These are phyloP conservation scores for Planococcus citri DNA, from an alignment of 1,140 invertebrate species.

Conservation along the genomic window DNA sequence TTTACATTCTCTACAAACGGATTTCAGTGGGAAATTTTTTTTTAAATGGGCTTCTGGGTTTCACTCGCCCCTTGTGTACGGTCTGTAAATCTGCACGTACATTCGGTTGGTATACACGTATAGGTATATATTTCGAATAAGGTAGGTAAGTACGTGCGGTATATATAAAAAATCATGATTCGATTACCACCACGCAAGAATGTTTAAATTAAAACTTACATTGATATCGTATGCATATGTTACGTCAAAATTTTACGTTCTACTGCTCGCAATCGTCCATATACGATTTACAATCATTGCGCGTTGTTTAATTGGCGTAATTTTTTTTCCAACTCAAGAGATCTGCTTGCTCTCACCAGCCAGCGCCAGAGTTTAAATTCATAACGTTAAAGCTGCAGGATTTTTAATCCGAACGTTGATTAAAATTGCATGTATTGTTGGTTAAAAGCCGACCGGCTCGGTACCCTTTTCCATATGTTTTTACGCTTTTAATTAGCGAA, in stretches of 20 bases:
- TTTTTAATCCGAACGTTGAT: neutral
- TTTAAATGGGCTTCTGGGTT: neutral
- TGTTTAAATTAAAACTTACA: neutral
- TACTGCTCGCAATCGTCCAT: neutral
- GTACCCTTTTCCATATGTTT: neutral
- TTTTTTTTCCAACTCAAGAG: neutral
- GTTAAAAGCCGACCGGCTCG: neutral
- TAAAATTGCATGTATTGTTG: neutral
- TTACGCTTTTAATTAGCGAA: neutral
- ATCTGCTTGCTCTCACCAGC: neutral
- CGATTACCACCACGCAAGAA: neutral
- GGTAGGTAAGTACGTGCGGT: too few species aligned
- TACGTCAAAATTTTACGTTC: neutral
- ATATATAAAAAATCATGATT: neutral
- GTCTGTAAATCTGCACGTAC: too few species aligned
- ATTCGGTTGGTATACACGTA: too few species aligned
- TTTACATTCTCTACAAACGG: slow-evolving; percentile 13
- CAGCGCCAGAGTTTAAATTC: neutral
- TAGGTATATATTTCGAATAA: too few species aligned
- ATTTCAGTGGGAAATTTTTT: slow-evolving; percentile 3
- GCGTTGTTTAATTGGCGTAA: neutral
- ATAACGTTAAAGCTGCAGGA: neutral
- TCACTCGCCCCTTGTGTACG: too few species aligned
- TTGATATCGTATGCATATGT: neutral
- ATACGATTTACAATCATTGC: neutral